A percentile compares a stretch with the other conserved stretches of the same genome.
Evolutionary conservation across 2,888 invertebrate genomes (phyloP).

Genomic region (Lymantria monacha): DNA sequence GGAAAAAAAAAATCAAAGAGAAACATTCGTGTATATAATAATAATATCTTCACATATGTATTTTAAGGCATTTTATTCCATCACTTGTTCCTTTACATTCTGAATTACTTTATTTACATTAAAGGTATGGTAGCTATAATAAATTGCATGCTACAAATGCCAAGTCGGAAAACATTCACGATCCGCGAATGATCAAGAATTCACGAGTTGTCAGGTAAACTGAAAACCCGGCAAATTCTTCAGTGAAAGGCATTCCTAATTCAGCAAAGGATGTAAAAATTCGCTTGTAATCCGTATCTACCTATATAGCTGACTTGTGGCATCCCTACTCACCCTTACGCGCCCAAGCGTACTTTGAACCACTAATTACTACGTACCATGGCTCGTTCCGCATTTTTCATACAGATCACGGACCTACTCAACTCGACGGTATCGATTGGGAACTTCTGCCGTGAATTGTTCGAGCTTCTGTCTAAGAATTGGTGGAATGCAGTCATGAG

Average conservation of each 20-base stretch:
- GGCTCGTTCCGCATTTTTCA: conserved; percentile 63
- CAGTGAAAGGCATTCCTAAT: conserved; percentile 11
- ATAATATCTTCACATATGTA: too few species aligned
- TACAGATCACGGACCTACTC: conserved; percentile 72
- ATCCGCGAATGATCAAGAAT: not conserved
- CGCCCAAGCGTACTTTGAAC: conserved; percentile 34
- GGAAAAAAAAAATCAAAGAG: too few species aligned
- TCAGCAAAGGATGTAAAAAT: conserved; percentile 10
- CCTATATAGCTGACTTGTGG: conserved; percentile 17
- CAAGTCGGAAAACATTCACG: not conserved
- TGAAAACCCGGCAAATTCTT: conserved; percentile 4
- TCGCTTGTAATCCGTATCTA: conserved; percentile 8
- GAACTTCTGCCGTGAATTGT: conserved; percentile 55
- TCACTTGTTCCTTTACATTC: too few species aligned
- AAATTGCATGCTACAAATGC: not conserved
- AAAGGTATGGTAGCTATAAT: not conserved
- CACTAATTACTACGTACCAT: conserved; percentile 72
- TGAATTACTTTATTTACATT: too few species aligned
- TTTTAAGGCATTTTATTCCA: too few species aligned
- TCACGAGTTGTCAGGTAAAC: conserved; percentile 4
- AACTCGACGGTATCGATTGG: conserved; percentile 61
- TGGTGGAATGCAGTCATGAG: conserved; percentile 46
- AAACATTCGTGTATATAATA: too few species aligned
- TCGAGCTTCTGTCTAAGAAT: conserved; percentile 40
- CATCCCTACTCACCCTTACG: conserved; percentile 25